Evolutionary conservation across 2,888 invertebrate genomes (phyloP).

Genomic region (Colostygia pectinataria): DNA sequence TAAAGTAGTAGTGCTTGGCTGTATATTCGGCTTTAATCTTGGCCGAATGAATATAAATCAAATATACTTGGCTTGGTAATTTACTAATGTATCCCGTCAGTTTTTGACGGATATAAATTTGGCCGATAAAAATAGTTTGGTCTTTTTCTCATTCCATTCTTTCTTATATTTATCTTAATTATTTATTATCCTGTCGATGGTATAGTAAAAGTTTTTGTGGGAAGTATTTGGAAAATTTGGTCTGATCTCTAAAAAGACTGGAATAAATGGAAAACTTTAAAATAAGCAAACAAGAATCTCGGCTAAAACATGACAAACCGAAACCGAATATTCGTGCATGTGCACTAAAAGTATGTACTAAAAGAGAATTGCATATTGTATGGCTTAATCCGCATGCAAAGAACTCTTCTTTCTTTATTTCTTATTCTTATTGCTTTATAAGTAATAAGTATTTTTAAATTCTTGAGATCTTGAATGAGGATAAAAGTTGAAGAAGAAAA

Average conservation of each 20-base stretch:
- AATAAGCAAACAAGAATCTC: background rate
- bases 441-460: conserved; percentile 16
- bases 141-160: too few relatives aligned
- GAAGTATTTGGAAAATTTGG: too few relatives aligned
- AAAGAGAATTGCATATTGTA: conserved; percentile 39
- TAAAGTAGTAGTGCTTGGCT: conserved; percentile 33
- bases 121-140: too few relatives aligned
- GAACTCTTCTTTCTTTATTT: conserved; percentile 19
- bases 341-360: conserved; percentile 25
- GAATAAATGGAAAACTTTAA: too few relatives aligned
- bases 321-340: conserved; percentile 1
- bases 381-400: conserved; percentile 31
- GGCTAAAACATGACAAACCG: background rate
- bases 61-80: background rate
- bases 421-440: conserved; percentile 10
- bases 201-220: too few relatives aligned
- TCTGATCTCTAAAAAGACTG: too few relatives aligned
- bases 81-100: too few relatives aligned
- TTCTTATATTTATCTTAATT: too few relatives aligned
- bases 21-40: conserved; percentile 13
- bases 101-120: too few relatives aligned
- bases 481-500: background rate
- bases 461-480: background rate
- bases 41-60: background rate
- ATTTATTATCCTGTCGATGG: too few relatives aligned